Evolutionary conservation across 2,888 invertebrate genomes (phyloP).

Genomic region (Cephus spinipes): DNA sequence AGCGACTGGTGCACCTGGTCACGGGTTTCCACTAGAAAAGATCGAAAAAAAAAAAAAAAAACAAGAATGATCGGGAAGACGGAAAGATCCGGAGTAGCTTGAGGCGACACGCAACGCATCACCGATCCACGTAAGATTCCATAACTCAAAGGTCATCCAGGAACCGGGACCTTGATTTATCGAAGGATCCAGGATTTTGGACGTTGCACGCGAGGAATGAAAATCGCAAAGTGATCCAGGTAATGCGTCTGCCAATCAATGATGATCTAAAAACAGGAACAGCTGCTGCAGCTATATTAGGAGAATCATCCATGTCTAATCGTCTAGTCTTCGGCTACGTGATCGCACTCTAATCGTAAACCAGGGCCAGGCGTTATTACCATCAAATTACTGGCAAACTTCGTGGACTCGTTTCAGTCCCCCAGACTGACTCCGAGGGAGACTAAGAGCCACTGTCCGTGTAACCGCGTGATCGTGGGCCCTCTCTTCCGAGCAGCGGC

Average conservation of each 20-base stretch:
- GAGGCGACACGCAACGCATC: not conserved
- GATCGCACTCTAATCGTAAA: conserved; percentile 13
- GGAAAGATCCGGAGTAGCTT: not conserved
- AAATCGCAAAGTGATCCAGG: not conserved
- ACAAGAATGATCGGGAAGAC: not conserved
- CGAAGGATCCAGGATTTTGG: not conserved
- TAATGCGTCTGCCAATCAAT: not conserved
- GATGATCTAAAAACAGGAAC: not conserved
- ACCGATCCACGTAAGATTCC: not conserved
- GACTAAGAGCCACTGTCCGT: conserved; percentile 6
- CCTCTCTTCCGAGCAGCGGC: conserved; percentile 15
- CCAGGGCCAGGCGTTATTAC: conserved; percentile 23
- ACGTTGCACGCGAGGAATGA: not conserved
- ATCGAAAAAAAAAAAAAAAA: not conserved
- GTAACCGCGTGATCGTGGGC: conserved; percentile 7
- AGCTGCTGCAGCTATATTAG: not conserved
- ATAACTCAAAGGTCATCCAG: not conserved
- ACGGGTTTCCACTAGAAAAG: not conserved
- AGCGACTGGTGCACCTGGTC: not conserved
- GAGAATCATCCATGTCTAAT: conserved; percentile 21
- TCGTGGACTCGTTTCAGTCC: conserved; percentile 12
- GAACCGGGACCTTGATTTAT: not conserved
- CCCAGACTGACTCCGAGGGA: conserved; percentile 14
- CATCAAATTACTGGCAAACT: conserved; percentile 25
- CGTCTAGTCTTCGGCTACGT: conserved; percentile 14